Conservation (phyloP, 2,113 vertebrate genomes). For the Triplophysa siluroides region DNA sequence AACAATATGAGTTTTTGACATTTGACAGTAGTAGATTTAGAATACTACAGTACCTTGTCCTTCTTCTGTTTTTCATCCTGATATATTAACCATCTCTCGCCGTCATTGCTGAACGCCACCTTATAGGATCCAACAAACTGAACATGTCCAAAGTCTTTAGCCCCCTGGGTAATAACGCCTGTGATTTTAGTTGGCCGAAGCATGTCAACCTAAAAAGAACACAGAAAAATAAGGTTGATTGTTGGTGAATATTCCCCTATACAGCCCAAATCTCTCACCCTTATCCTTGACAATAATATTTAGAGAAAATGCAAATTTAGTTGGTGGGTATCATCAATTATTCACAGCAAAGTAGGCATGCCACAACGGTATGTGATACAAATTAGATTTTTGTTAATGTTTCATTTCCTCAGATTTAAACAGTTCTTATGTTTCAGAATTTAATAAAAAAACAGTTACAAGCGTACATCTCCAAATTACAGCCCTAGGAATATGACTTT, state of each 20-base stretch:
- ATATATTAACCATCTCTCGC: slow-evolving; percentile 89
- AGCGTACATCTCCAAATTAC: too few relatives aligned
- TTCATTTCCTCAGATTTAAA: slow-evolving; percentile 63
- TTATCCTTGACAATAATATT: slow-evolving; percentile 56
- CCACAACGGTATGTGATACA: slow-evolving; percentile 64
- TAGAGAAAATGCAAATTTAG: slow-evolving; percentile 57
- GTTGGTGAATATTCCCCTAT: slow-evolving; percentile 27
- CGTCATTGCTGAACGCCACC: slow-evolving; percentile 92
- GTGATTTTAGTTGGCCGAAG: slow-evolving; percentile 92
- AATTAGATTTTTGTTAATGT: slow-evolving; percentile 67
- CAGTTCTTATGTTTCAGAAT: slow-evolving; percentile 48
- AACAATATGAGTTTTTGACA: slow-evolving; percentile 8
- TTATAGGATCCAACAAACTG: slow-evolving; percentile 99
- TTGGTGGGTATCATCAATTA: slow-evolving; percentile 68
- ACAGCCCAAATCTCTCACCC: slow-evolving; percentile 54
- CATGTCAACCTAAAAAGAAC: slow-evolving; percentile 83
- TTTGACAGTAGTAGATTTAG: neutral
- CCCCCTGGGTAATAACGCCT: slow-evolving; percentile 96
- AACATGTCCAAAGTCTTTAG: slow-evolving; percentile 97
- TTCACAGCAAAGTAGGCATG: slow-evolving; percentile 70
- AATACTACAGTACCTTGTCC: slow-evolving; percentile 84
- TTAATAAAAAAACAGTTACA: slow-evolving; percentile 37
- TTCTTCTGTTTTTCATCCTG: slow-evolving; percentile 96
- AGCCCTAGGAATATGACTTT: neutral
- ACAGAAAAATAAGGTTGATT: slow-evolving; percentile 14